These are phyloP conservation scores for Hippolais icterina DNA, from an alignment of 2,113 vertebrate species.

Conservation along the genomic window DNA sequence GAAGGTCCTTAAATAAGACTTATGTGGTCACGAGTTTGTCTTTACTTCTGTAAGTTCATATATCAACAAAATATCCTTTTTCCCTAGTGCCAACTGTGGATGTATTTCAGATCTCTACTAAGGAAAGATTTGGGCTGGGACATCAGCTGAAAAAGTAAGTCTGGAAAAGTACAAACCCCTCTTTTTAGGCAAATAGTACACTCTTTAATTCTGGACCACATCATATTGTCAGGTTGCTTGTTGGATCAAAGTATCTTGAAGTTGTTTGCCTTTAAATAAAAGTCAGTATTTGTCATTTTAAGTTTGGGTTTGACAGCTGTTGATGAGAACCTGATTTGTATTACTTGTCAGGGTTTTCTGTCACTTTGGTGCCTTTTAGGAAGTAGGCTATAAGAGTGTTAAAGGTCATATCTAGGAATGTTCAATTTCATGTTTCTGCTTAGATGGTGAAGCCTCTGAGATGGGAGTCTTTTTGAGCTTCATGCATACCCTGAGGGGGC, in stretches of 20 bases:
- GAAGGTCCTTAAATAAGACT: background rate
- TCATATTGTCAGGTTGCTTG: background rate
- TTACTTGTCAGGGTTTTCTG: background rate
- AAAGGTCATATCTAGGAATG: background rate
- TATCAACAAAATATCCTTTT: background rate
- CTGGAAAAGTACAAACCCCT: background rate
- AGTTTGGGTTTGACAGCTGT: background rate
- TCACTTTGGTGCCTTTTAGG: background rate
- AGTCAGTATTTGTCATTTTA: background rate
- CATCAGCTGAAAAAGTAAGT: constrained; percentile 92
- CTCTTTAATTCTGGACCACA: background rate
- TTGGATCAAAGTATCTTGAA: background rate
- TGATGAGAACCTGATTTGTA: background rate
- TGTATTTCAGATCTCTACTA: constrained; percentile 90
- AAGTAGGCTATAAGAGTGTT: background rate
- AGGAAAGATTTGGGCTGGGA: constrained; percentile 88
- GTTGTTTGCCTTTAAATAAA: background rate
- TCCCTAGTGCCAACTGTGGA: constrained; percentile 85
- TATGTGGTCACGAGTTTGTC: background rate
- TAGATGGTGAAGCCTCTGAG: background rate
- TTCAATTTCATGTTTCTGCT: background rate
- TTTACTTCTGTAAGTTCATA: background rate
- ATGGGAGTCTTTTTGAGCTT: background rate
- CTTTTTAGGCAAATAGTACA: background rate
- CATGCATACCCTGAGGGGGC: background rate